Percentiles rank a stretch among this genome's conserved stretches.
phyloP scores from a whole-genome alignment of 2,113 vertebrate genomes.

The Prunella himalayana region DNA sequence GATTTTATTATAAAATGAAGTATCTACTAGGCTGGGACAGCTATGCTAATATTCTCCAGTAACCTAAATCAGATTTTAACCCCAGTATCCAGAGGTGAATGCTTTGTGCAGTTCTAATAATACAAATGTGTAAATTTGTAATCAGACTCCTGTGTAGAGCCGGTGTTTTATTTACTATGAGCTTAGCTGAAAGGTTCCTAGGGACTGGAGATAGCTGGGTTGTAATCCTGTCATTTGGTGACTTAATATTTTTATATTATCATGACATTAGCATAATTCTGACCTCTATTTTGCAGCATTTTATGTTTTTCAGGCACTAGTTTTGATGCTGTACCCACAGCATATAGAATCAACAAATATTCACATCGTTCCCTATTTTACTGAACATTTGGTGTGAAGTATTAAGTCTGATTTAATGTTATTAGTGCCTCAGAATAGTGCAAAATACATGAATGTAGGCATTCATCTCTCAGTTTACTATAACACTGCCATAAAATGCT shows the following conservation, averaged over 20 bases:
- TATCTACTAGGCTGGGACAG: neutral
- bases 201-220: slow-evolving; percentile 58
- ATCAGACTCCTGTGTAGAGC: slow-evolving; percentile 65
- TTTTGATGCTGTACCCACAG: slow-evolving; percentile 56
- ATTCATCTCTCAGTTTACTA: slow-evolving; percentile 76
- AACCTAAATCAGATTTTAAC: slow-evolving; percentile 70
- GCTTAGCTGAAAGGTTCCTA: slow-evolving; percentile 63
- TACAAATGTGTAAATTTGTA: slow-evolving; percentile 73
- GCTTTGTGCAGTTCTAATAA: slow-evolving; percentile 66
- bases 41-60: neutral
- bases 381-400: slow-evolving; percentile 75
- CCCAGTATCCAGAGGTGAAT: slow-evolving; percentile 54
- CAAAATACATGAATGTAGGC: slow-evolving; percentile 72
- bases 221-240: slow-evolving; percentile 77
- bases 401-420: slow-evolving; percentile 79
- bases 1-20: neutral
- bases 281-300: slow-evolving; percentile 71
- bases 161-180: slow-evolving; percentile 67
- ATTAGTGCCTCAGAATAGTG: slow-evolving; percentile 69
- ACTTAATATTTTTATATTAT: slow-evolving; percentile 78
- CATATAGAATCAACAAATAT: slow-evolving; percentile 66
- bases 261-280: slow-evolving; percentile 75
- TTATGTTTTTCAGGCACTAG: slow-evolving; percentile 68
- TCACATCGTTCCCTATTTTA: slow-evolving; percentile 64
- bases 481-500: slow-evolving; percentile 70